phyloP scores from a whole-genome alignment of 2,113 vertebrate genomes.

The Prunella fulvescens region DNA sequence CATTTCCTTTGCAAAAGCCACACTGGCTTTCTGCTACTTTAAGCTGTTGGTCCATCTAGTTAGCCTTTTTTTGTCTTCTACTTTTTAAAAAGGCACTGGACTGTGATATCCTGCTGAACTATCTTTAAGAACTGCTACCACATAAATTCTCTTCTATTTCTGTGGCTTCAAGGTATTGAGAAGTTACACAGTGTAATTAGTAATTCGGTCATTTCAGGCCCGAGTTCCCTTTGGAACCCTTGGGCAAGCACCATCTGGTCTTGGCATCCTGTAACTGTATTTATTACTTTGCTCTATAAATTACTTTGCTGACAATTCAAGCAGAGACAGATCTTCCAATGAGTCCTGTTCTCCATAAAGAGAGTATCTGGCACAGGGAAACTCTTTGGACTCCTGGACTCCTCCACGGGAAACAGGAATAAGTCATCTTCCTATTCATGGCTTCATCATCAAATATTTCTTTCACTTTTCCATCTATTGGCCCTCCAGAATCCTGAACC shows the following conservation, averaged over 20 bases:
- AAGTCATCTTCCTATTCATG: neutral
- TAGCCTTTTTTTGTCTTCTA: neutral
- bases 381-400: neutral
- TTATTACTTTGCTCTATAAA: slow-evolving; percentile 7
- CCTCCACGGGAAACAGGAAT: neutral
- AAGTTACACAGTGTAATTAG: neutral
- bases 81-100: neutral
- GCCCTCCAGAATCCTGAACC: neutral
- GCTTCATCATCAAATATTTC: neutral
- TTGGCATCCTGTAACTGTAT: neutral
- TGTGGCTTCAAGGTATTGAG: neutral
- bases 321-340: neutral
- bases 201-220: neutral
- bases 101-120: neutral
- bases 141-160: neutral
- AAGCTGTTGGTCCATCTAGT: neutral
- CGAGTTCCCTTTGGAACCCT: neutral
- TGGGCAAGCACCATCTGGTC: slow-evolving; percentile 13
- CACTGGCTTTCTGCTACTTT: neutral
- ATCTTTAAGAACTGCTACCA: neutral
- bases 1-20: neutral
- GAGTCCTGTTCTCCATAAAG: neutral
- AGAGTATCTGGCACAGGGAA: neutral
- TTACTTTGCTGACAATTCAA: neutral
- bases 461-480: neutral